phyloP scores from a whole-genome alignment of 1,140 invertebrate species.

The Zeugodacus cucurbitae region DNA sequence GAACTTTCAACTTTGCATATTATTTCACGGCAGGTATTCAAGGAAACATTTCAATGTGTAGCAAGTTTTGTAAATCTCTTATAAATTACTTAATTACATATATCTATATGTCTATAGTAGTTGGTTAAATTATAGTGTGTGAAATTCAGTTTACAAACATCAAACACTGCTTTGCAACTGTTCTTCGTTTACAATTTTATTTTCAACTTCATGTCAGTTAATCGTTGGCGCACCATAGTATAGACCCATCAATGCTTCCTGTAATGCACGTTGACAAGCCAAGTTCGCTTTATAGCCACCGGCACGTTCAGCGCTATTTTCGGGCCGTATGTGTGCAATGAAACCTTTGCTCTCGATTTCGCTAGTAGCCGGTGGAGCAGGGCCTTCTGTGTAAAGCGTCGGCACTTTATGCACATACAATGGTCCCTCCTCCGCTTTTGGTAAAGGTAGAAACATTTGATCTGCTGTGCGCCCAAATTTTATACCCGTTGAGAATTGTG shows the following conservation, averaged over 20 bases:
- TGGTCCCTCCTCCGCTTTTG: conserved; percentile 80
- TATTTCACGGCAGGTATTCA: background rate
- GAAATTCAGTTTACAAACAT: no score
- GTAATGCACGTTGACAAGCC: conserved; percentile 87
- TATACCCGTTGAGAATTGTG: conserved; percentile 85
- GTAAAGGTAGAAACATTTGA: conserved; percentile 73
- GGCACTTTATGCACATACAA: conserved; percentile 77
- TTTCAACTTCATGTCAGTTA: background rate
- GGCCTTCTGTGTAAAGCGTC: conserved; percentile 75
- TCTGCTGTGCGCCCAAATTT: conserved; percentile 74
- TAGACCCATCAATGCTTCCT: conserved; percentile 89
- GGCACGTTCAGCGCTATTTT: conserved; percentile 81
- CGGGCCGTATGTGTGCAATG: conserved; percentile 78
- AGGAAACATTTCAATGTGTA: background rate
- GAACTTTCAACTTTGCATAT: no score
- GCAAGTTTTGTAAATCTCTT: background rate
- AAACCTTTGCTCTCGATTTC: conserved; percentile 79
- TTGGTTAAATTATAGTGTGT: no score
- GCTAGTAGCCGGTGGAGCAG: conserved; percentile 73
- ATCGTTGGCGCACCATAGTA: conserved; percentile 69
- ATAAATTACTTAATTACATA: background rate
- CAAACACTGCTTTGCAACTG: background rate
- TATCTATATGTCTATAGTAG: background rate
- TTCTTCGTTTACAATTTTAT: background rate
- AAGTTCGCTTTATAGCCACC: conserved; percentile 87